Base-by-base conservation (phyloP, 1,140 invertebrate genomes). In the Cardiocondyla obscurior region DNA sequence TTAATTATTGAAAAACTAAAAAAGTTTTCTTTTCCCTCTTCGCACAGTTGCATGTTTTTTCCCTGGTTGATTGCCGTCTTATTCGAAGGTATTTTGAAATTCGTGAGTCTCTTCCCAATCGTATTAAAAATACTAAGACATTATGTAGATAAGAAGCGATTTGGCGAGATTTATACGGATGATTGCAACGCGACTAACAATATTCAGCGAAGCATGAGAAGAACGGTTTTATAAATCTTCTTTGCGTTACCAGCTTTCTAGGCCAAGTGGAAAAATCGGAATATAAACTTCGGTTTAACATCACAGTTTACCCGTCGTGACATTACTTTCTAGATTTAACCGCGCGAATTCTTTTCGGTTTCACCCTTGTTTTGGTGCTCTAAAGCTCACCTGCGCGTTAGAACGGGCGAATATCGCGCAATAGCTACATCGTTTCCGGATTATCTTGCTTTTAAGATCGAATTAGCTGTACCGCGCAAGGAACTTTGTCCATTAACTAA, bases 261-360 rank as follows among this genome's bases (percentile, higher is more conserved):
- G 73, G 73, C 42, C 73, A 76, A 76, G 73, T 64, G 73, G 73
- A 76, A 76, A 49, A 76, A 76, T 65, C 58, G 39, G 28, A 65
- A 55, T 65, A 74, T 74, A 76, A 76, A 76, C 30, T 76, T 64
- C 19, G 73, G 30, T 60, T 73, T 70, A 53, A 33, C 67, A 19
- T 58, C 42, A 46, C 42, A 42, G 28, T 76, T 76, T 76, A 76
- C 30, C 25, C 42, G n/a, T 4, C 30, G 30, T 49, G 30, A 7
- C 42, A 25, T 64, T 76, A 49, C 10, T 19, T 76, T 44, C 28
- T 25, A 36, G 10, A 19, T 22, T 36, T 42, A 76, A 49, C 30
- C 3, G 0, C 36, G n/a, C 36, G 39, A 30, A 36, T 49, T 33
- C 42, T 12, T 36, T n/a, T 4, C 16, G n/a, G 42, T 39, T 76